Evolutionary conservation across 2,888 invertebrate genomes (phyloP), one percentile per base, ranked within the genome.

Genomic region (Pachycephus smyrnensis): DNA sequence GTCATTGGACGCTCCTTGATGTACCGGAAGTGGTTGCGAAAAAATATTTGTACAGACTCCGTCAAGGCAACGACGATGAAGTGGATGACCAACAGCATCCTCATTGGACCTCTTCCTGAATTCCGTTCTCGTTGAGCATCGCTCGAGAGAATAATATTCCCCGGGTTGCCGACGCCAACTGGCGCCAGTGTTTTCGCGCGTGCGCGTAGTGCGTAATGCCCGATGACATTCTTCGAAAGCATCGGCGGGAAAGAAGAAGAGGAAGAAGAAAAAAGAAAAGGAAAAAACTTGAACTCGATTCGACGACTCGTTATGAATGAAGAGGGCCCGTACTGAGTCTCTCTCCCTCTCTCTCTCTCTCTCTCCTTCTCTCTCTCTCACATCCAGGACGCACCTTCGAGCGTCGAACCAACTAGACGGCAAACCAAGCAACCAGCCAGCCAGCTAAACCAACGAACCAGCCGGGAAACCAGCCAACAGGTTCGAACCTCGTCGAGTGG

Each of bases 401-500:
- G 23, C 23, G 55, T 55, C 55, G 55, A 55, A 55, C 55, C 55
- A 55, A 55, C 55, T 55, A 23, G 55, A 55, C 23, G 55, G 55
- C 23, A 55, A 55, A 55, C 23, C 55, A 23, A 55, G 55, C 23
- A 23, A 23, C 36, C 35, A 71, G 71, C 31, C 35, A 23, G 68
- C 30, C 31, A 75, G 69, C 71, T 31, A 73, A 30, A 73, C 12
- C 33, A 68, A 75, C 55, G 69, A 30, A 40, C 30, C 30, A 31
- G 35, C 55, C 75, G 68, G 69, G 32, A 68, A 68, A 32, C 33
- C 73, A 82, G 80, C 80, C 83, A 84, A 85, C 86, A 84, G 83
- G 84, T 84, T 85, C 81, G 83, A 84, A 84, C 71, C 55, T 80
- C 87, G 88, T 86, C 88, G 86, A 89, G 88, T 88, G 89, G 89